Evolutionary conservation across 2,113 vertebrate species (phyloP).

Genomic region (Oryzias javanicus): DNA sequence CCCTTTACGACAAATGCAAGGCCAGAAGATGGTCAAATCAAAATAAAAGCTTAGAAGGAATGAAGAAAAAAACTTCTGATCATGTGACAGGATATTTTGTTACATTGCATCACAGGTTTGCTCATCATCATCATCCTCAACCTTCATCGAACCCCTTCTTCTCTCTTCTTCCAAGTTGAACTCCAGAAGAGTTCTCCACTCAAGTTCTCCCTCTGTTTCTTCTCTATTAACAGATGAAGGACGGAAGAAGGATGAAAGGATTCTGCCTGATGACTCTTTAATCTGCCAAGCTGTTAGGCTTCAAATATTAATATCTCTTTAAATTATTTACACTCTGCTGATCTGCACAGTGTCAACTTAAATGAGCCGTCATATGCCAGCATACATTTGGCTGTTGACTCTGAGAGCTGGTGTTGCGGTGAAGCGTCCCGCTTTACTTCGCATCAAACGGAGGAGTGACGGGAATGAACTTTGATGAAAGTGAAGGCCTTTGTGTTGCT

Average conservation of each 20-base stretch:
- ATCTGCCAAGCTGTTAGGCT: conserved; percentile 38
- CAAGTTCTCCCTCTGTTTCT: not conserved
- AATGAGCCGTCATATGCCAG: conserved; percentile 27
- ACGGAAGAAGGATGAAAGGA: conserved; percentile 32
- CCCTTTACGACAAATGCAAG: too few species aligned
- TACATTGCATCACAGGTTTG: not conserved
- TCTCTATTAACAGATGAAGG: conserved; percentile 6
- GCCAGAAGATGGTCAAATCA: too few species aligned
- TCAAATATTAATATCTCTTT: conserved; percentile 66
- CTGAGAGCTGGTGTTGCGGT: not conserved
- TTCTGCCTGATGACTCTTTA: conserved; percentile 44
- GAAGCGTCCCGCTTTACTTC: not conserved
- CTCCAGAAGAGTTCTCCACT: not conserved
- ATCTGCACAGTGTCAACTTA: conserved; percentile 14
- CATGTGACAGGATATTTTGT: too few species aligned
- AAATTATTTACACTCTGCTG: conserved; percentile 54
- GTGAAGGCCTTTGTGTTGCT: not conserved
- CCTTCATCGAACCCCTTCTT: not conserved
- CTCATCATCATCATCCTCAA: not conserved
- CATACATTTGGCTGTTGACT: not conserved
- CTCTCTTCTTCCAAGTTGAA: not conserved
- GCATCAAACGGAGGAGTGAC: not conserved
- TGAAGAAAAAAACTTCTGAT: too few species aligned
- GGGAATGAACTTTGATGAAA: not conserved
- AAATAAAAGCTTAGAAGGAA: too few species aligned